These are phyloP conservation scores for Scelioninae gen. 2 DNA, from an alignment of 2,888 invertebrate species.

Conservation along the genomic window DNA sequence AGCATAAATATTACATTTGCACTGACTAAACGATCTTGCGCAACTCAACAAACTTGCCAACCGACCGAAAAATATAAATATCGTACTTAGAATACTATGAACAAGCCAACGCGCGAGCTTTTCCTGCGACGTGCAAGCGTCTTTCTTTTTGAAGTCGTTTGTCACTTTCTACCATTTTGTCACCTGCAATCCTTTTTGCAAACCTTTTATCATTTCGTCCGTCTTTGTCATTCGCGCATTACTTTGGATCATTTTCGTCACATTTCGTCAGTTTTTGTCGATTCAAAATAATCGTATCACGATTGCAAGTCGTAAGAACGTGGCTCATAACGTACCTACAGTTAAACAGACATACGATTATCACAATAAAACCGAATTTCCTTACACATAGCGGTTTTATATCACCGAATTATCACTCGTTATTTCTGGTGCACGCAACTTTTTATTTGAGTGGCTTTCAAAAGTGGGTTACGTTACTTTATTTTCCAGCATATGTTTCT, in stretches of 20 bases:
- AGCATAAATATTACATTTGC: slow-evolving; percentile 48
- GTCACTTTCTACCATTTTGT: no score
- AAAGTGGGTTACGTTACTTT: slow-evolving; percentile 5
- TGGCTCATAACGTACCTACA: slow-evolving; percentile 30
- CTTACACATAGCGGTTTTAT: slow-evolving; percentile 43
- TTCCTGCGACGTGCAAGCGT: slow-evolving; percentile 1
- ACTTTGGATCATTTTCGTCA: no score
- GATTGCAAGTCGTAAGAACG: slow-evolving; percentile 6
- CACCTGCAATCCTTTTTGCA: no score
- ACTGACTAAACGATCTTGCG: slow-evolving; percentile 49
- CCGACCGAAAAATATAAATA: slow-evolving; percentile 54
- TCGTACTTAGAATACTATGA: slow-evolving; percentile 44
- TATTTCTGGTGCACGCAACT: slow-evolving; percentile 48
- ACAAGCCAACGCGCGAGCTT: slow-evolving; percentile 38
- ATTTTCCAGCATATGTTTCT: slow-evolving; percentile 22
- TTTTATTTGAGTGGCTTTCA: slow-evolving; percentile 28
- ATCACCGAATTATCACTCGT: slow-evolving; percentile 54
- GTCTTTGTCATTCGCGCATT: no score
- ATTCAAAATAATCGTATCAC: no score
- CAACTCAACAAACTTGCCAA: slow-evolving; percentile 51
- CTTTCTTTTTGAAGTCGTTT: no score
- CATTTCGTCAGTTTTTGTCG: no score
- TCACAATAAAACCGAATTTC: slow-evolving; percentile 58
- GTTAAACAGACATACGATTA: slow-evolving; percentile 55
- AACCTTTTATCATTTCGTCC: no score